Percentiles rank a stretch among this genome's conserved stretches.
Conservation (phyloP, 2,888 invertebrate genomes). For the Stenodema calcarata region DNA sequence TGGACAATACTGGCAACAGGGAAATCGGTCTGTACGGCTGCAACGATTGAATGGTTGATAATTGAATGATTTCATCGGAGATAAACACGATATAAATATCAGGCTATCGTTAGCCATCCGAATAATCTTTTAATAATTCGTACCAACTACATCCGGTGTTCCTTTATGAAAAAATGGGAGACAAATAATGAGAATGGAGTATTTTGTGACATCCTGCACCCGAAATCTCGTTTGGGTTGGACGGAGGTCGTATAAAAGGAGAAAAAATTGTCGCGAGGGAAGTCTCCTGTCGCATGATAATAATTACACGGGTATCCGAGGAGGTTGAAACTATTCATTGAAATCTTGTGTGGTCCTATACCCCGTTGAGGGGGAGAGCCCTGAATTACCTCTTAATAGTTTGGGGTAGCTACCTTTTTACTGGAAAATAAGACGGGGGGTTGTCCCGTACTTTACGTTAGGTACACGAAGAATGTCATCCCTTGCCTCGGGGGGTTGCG, state of each 20-base stretch:
- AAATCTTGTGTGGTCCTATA: slow-evolving; percentile 32
- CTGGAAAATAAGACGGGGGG: not conserved
- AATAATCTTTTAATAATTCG: too few species aligned
- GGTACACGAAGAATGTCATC: not conserved
- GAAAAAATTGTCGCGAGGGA: not conserved
- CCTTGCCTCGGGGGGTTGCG: not conserved
- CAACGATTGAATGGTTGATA: too few species aligned
- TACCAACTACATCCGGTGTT: too few species aligned
- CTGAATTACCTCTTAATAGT: slow-evolving; percentile 35
- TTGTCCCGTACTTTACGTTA: not conserved
- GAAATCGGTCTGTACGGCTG: too few species aligned
- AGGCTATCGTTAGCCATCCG: too few species aligned
- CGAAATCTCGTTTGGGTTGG: not conserved
- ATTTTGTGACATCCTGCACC: not conserved
- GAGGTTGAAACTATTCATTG: slow-evolving; percentile 24
- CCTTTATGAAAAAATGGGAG: not conserved
- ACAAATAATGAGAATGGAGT: not conserved
- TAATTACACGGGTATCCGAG: not conserved
- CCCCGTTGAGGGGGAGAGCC: slow-evolving; percentile 33
- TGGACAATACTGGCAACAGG: too few species aligned
- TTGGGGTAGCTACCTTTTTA: not conserved
- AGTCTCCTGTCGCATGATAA: slow-evolving; percentile 20
- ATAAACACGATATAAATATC: too few species aligned
- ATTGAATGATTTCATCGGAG: too few species aligned
- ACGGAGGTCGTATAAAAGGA: not conserved